Base-by-base conservation (phyloP, 2,113 vertebrate genomes). In the Fulmarus glacialis region DNA sequence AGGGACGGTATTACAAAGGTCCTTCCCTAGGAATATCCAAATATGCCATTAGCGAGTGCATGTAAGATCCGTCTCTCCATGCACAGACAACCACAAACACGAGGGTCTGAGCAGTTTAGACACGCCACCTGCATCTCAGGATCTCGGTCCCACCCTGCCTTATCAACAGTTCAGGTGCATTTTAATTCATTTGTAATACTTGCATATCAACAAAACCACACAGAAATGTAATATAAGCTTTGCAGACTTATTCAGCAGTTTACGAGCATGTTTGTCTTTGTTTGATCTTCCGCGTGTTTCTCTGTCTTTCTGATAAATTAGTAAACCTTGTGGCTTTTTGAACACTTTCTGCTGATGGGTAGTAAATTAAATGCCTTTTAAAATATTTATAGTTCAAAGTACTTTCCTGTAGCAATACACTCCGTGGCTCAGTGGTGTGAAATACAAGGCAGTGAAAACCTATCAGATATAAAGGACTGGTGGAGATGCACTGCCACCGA, bases 261-360 rank as follows among this genome's bases (percentile, higher is more conserved):
- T 88, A 97, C 0, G 1, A 97, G 94, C 87, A 43, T 55, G 93
- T 95, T 96, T 96, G 86, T 53, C 86, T 97, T 95, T 89, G 75
- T 96, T 96, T 96, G 95, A 97, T 95, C 94, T 96, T 96, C 91
- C 3, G 8, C 12, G 3, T 64, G 66, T 88, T 88, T 94, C 81
- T 90, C 91, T 95, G 86, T 95, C 93, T 96, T 96, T 96, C 93
- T 86, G 74, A 97, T 96, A 96, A 96, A 96, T 97, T 96, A 97
- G 95, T 88, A 96, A 91, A 97, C 67, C 87, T 95, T 83, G 94
- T 93, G 96, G 95, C 87, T 96, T 96, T 96, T 86, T 95, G 84
- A 96, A 97, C 82, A 94, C 95, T 91, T 95, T 96, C 79, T 91
- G 89, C 78, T 96, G 96, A 96, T 87, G 81, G 74, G 89, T 91